These are phyloP conservation scores for Sarcoramphus papa DNA, from an alignment of 2,797 vertebrate genomes.

Conservation along the genomic window DNA sequence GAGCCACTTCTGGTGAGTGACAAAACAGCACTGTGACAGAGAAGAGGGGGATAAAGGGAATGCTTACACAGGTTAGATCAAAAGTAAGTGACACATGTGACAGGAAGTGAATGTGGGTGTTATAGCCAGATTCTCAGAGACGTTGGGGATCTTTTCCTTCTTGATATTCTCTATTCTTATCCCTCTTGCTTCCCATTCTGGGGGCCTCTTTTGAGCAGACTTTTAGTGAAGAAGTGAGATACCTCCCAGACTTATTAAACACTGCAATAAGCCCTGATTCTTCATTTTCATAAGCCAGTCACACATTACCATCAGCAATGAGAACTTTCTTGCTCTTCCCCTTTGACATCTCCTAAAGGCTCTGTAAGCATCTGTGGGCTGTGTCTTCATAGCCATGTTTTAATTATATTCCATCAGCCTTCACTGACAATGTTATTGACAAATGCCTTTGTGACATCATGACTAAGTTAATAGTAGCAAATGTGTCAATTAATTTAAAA, in stretches of 20 bases:
- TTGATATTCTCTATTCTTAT: neutral
- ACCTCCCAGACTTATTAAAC: neutral
- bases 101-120: neutral
- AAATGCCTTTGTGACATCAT: conserved; percentile 26
- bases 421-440: neutral
- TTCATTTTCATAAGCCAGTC: neutral
- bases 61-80: neutral
- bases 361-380: neutral
- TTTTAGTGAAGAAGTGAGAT: neutral
- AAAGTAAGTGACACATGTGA: neutral
- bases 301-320: neutral
- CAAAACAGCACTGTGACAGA: neutral
- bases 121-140: neutral
- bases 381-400: neutral
- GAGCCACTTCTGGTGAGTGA: neutral
- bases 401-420: neutral
- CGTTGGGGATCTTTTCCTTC: neutral
- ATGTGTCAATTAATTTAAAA: neutral
- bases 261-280: neutral
- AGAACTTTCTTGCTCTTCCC: neutral
- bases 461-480: neutral
- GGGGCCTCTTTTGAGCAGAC: neutral
- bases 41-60: neutral
- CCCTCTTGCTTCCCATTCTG: neutral
- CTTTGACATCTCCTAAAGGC: neutral